Conservation (phyloP, 1,140 invertebrate genomes). For the Dolichoris vasculosae region DNA sequence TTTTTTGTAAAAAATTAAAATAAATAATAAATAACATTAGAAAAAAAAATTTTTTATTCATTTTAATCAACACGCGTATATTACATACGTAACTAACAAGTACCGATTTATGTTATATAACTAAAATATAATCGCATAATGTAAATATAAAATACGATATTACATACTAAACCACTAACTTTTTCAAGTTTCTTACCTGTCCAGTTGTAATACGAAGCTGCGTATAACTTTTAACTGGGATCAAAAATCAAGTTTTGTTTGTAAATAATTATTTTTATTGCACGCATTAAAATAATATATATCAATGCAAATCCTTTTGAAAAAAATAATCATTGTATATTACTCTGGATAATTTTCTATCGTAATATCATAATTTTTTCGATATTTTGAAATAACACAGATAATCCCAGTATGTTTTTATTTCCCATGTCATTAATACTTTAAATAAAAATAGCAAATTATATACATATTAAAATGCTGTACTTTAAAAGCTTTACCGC, state of each 20-base stretch:
- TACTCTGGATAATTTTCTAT: no score
- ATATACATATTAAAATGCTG: no score
- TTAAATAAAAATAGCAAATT: no score
- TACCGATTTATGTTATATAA: neutral
- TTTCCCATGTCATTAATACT: no score
- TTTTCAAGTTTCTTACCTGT: slow-evolving; percentile 1
- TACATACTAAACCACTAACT: neutral
- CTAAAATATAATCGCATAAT: slow-evolving; percentile 7
- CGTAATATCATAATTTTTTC: no score
- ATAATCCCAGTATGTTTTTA: no score
- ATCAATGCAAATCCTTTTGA: no score
- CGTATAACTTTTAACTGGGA: neutral
- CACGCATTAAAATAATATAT: neutral
- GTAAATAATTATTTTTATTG: neutral
- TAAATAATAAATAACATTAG: neutral
- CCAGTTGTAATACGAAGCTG: slow-evolving; percentile 5
- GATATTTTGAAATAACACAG: no score
- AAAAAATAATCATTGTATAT: no score
- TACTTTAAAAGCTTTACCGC: neutral
- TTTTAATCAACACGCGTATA: neutral
- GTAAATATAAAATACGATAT: slow-evolving; percentile 16
- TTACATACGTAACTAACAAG: neutral
- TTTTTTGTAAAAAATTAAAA: no score
- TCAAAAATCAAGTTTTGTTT: slow-evolving; percentile 6
- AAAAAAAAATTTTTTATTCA: no score